Evolutionary conservation across 2,888 invertebrate genomes (phyloP), one percentile per base, ranked within the genome.

Genomic region (Copidosoma aretas): DNA sequence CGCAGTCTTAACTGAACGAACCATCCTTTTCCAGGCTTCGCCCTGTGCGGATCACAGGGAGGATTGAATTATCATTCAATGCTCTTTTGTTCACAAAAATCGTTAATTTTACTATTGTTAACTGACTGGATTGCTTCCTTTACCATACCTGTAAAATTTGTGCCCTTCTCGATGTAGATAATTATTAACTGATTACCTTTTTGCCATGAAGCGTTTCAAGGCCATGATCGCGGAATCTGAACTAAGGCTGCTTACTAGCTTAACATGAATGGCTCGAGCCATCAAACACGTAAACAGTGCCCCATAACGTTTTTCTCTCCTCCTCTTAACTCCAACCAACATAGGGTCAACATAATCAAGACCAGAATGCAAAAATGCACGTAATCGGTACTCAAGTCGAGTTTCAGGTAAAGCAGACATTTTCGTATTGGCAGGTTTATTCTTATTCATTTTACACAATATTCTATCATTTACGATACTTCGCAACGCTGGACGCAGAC

Each of bases 231-330:
- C 56, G 0, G 72, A 72, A 39, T 60, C 60, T 2, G 70, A 41
- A 15, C 22, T 62, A 15, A 73, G 22, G 17, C 60, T 14, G 1
- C 41, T 17, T 12, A 71, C 71, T 1, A 75, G n/a, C 43, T 75
- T 74, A 0, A 75, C 14, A 43, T 75, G 75, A 1, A 76, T 53
- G 0, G 71, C 75, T 12, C 75, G 61, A 8, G 72, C 71, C 0
- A 73, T 75, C 1, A 75, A 49, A 49, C 73, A 76, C 0, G 73
- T 75, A 43, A 76, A 75, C 1, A 75, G 15, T 0, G 68, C 77
- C 1, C 74, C 73, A 71, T 73, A 74, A 15, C 75, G 58, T 56
- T 74, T 76, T 71, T 75, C 76, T 1, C 46, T 24, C 1, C 62
- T n/a, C 10, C 62, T 14, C 0, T 22, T 51, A 17, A 58, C 51